Conservation (phyloP, 30 jellyfish, hydroid and myxozoan species). For the Sanderia malayensis region DNA sequence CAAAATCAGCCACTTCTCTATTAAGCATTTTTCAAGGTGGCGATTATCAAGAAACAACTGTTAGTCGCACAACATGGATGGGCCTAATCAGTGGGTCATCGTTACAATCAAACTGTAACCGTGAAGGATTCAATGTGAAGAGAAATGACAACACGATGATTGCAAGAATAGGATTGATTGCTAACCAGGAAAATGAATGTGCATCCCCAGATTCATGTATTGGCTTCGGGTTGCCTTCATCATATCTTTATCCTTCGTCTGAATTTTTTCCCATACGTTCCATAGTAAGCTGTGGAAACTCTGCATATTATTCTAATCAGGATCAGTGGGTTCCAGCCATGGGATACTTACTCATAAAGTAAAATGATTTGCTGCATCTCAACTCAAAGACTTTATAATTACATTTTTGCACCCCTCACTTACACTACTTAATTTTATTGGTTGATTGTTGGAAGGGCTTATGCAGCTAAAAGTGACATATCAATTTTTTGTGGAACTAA, state of each 20-base stretch:
- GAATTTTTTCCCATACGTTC: too few relatives aligned
- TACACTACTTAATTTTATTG: too few relatives aligned
- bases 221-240: conserved; percentile 50
- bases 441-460: too few relatives aligned
- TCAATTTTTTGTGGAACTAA: too few relatives aligned
- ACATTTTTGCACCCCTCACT: too few relatives aligned
- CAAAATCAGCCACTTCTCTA: conserved; percentile 6
- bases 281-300: conserved; percentile 14
- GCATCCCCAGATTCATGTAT: conserved; percentile 29
- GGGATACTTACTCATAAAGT: neutral
- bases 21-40: conserved; percentile 9
- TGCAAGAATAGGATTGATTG: conserved; percentile 43
- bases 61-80: conserved; percentile 35
- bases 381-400: too few relatives aligned
- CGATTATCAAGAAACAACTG: neutral
- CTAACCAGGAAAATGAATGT: conserved; percentile 51
- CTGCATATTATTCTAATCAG: neutral
- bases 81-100: conserved; percentile 20
- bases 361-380: too few relatives aligned
- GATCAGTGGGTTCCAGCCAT: neutral
- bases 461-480: too few relatives aligned
- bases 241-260: too few relatives aligned
- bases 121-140: conserved; percentile 46
- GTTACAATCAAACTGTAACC: conserved; percentile 42
- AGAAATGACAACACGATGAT: neutral